These are phyloP conservation scores for Ciconia nigra DNA, from an alignment of 2,797 vertebrate genomes.

Conservation along the genomic window DNA sequence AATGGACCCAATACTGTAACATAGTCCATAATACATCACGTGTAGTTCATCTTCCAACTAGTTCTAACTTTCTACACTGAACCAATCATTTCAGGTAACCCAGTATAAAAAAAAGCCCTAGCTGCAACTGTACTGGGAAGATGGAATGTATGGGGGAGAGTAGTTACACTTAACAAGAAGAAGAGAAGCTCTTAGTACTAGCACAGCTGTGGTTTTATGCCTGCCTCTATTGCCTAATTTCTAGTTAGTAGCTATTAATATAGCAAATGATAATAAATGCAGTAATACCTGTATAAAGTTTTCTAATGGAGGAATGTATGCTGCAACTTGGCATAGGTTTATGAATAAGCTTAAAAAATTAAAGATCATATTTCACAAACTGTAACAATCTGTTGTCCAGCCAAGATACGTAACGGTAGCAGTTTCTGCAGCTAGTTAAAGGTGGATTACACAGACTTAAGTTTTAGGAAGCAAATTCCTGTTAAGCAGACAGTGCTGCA, in stretches of 20 bases:
- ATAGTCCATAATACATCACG: conserved; percentile 55
- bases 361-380: conserved; percentile 61
- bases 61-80: not conserved
- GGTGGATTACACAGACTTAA: conserved; percentile 42
- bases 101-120: not conserved
- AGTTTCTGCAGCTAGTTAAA: conserved; percentile 54
- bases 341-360: conserved; percentile 43
- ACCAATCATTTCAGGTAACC: not conserved
- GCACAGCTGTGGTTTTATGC: conserved; percentile 64
- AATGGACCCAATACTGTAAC: conserved; percentile 55
- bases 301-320: conserved; percentile 90
- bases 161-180: conserved; percentile 56
- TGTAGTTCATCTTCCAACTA: conserved; percentile 37
- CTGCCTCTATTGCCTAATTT: conserved; percentile 67
- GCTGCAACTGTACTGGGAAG: conserved; percentile 56
- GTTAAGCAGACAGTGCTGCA: conserved; percentile 53
- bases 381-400: conserved; percentile 71
- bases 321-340: conserved; percentile 75
- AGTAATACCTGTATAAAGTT: conserved; percentile 78
- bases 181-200: conserved; percentile 61
- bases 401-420: conserved; percentile 59
- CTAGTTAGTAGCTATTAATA: conserved; percentile 77
- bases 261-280: conserved; percentile 70
- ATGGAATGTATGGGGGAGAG: conserved; percentile 80
- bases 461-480: conserved; percentile 49